Conservation (phyloP, 2,113 vertebrate species). For the Corythaeola cristata region DNA sequence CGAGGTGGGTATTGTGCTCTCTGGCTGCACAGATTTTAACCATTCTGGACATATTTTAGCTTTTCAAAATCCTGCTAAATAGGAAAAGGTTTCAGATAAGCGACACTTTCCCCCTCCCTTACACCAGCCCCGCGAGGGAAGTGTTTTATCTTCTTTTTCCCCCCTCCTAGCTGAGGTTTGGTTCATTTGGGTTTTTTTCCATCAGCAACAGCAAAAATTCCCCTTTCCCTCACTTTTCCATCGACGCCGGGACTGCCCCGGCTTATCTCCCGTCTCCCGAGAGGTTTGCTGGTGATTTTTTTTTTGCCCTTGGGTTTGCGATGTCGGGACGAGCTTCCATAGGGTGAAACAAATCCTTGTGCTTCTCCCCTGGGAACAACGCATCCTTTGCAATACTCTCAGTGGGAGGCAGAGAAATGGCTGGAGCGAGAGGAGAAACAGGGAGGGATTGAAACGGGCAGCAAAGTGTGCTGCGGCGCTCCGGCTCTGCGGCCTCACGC, state of each 20-base stretch:
- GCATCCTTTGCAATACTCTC: background rate
- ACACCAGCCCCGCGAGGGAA: background rate
- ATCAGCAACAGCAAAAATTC: background rate
- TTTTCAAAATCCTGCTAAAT: background rate
- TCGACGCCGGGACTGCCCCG: background rate
- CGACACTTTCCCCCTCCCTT: background rate
- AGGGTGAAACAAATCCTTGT: background rate
- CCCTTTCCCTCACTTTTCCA: background rate
- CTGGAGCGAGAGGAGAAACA: background rate
- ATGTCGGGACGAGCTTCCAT: fast-evolving
- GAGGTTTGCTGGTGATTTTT: background rate
- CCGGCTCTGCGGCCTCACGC: background rate
- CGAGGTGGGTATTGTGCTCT: background rate
- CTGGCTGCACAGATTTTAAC: background rate
- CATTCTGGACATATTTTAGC: background rate
- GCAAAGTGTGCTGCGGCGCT: background rate
- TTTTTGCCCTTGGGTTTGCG: background rate
- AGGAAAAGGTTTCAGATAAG: conserved; percentile 31
- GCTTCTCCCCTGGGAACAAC: background rate
- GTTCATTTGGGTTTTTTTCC: background rate
- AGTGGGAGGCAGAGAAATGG: background rate
- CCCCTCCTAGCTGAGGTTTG: background rate
- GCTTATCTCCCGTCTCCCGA: background rate
- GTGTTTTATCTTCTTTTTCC: background rate
- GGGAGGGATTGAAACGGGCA: background rate